phyloP scores from a whole-genome alignment of 2,888 invertebrate species.

The Cerastoderma edule region DNA sequence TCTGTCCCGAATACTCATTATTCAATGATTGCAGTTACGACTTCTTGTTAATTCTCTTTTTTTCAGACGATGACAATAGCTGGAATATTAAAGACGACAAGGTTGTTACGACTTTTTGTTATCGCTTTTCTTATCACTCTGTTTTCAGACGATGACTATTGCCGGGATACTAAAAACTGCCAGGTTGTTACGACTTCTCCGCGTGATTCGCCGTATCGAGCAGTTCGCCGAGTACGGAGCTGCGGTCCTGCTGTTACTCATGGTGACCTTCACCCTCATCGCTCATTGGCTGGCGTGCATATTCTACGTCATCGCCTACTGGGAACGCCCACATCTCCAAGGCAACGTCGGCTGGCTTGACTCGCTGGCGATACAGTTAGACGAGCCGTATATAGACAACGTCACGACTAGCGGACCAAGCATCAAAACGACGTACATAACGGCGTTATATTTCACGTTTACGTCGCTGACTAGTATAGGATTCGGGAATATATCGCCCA shows the following conservation, averaged over 20 bases:
- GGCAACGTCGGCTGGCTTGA: conserved; percentile 79
- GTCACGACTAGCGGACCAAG: conserved; percentile 82
- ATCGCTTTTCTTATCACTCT: conserved; percentile 77
- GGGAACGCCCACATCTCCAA: conserved; percentile 79
- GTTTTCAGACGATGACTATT: conserved; percentile 82
- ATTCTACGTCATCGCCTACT: conserved; percentile 83
- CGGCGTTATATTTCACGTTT: conserved; percentile 84
- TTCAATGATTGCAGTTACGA: too few relatives aligned
- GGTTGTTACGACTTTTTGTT: conserved; percentile 81
- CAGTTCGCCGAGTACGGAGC: conserved; percentile 84
- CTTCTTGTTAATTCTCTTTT: too few relatives aligned
- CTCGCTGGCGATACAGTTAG: conserved; percentile 76
- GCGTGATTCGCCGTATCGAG: conserved; percentile 82
- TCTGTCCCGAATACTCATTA: too few relatives aligned
- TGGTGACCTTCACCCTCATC: conserved; percentile 83
- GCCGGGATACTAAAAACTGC: conserved; percentile 83
- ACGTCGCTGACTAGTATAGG: conserved; percentile 84
- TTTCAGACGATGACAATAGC: conserved; percentile 83
- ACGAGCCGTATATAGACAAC: conserved; percentile 79
- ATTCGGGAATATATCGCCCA: conserved; percentile 84
- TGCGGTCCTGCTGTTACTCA: conserved; percentile 82
- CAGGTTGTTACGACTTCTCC: conserved; percentile 80
- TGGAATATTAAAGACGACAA: conserved; percentile 82
- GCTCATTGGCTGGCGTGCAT: conserved; percentile 84
- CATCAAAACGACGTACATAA: conserved; percentile 82